Base-by-base conservation (phyloP, 2,113 vertebrate species). In the Cyprinodon brontotheroides region DNA sequence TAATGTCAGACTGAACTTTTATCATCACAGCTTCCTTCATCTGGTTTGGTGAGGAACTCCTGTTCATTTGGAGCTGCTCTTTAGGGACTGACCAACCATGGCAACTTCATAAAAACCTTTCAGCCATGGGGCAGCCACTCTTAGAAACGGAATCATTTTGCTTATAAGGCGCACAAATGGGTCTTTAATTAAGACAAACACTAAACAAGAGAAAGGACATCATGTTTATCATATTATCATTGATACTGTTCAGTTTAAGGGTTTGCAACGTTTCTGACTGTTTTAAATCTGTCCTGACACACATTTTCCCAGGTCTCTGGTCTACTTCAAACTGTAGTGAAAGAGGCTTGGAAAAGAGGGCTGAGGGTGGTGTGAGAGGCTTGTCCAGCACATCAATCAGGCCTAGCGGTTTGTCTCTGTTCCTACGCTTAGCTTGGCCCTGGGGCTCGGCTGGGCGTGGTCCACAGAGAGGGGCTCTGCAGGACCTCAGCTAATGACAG, bases 401-500 rank as follows among this genome's bases (percentile, higher is more conserved):
- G 37, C 47, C 37, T 1, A 3, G 43, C 14, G 57, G 77, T 50
- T 74, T 1, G 40, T 81, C 68, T 86, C 48, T 77, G 84, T 85
- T 87, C 75, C 66, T 0, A 17, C 20, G 10, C 68, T 73, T 38
- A 41, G 78, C 74, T 66, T 80, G 79, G 77, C 85, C 81, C 73
- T 17, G 41, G 70, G 86, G 86, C 78, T 39, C 64, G 79, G 63
- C 69, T 69, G 80, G 86, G 82, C 45, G 75, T 64, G 83, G 57
- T 47, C 50, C 69, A 57, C 6, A 59, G 59, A 83, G 69, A 72
- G 50, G 82, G 74, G 40, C 53, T 60, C 41, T 86, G 75, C 83
- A 90, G 90, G 73, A 86, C 72, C 84, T 79, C 62, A 3, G 62
- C 80, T 92, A 94, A 94, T 94, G 90, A 94, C 80, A 92, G 93